These are phyloP conservation scores for Drosophila cardini DNA, from an alignment of 1,140 invertebrate species.

Conservation along the genomic window DNA sequence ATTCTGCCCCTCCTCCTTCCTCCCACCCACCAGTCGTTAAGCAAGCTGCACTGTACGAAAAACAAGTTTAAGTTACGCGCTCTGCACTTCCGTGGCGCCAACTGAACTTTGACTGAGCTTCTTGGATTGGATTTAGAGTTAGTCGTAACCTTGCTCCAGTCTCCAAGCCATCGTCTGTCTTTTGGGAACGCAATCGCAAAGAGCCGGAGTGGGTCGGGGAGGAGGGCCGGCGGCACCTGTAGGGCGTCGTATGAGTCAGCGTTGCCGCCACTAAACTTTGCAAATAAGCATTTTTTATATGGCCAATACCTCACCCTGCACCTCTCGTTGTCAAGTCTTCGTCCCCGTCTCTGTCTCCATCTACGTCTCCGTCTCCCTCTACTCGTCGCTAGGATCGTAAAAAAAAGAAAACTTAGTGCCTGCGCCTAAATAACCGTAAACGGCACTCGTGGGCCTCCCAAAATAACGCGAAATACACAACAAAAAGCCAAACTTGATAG, in stretches of 20 bases:
- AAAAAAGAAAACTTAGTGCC: slow-evolving; percentile 68
- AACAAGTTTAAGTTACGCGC: slow-evolving; percentile 76
- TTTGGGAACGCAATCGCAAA: background rate
- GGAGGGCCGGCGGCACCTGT: slow-evolving; percentile 55
- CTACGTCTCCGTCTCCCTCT: slow-evolving; percentile 11
- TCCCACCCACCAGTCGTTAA: background rate
- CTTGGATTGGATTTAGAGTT: slow-evolving; percentile 32
- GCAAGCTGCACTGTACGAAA: slow-evolving; percentile 70
- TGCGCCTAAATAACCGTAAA: slow-evolving; percentile 81
- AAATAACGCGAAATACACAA: slow-evolving; percentile 38
- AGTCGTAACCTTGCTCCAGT: slow-evolving; percentile 51
- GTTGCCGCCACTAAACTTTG: slow-evolving; percentile 75
- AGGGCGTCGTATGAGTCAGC: slow-evolving; percentile 72
- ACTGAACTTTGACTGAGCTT: slow-evolving; percentile 52
- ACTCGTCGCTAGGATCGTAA: slow-evolving; percentile 54
- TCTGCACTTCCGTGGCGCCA: slow-evolving; percentile 78
- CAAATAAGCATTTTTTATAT: slow-evolving; percentile 82
- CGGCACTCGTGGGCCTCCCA: slow-evolving; percentile 68
- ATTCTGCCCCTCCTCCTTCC: background rate
- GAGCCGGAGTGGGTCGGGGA: background rate
- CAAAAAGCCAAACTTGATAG: slow-evolving; percentile 73
- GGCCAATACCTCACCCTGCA: slow-evolving; percentile 46
- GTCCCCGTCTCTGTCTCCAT: slow-evolving; percentile 14
- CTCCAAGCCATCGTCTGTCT: slow-evolving; percentile 20
- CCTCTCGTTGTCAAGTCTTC: background rate